phyloP scores from a whole-genome alignment of 2,888 invertebrate species.

The Drosophila anceps region DNA sequence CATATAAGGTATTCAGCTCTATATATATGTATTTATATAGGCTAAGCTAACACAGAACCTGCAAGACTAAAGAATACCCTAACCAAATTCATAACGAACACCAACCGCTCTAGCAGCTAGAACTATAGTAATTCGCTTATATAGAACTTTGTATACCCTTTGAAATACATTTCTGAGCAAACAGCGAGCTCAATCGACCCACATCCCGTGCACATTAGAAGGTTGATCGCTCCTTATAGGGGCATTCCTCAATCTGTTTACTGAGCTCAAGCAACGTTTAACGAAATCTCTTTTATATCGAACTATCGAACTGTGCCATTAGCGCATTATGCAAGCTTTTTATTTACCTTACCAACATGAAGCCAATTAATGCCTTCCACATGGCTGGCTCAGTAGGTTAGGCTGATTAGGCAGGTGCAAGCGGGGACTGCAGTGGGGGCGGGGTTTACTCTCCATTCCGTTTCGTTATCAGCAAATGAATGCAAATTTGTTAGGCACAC shows the following conservation, averaged over 20 bases:
- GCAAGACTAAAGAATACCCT: background rate
- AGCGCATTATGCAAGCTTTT: slow-evolving; percentile 6
- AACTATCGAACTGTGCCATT: background rate
- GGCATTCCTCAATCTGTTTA: background rate
- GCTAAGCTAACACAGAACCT: background rate
- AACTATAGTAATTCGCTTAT: background rate
- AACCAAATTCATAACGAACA: no score
- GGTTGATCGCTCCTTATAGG: background rate
- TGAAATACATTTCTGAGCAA: no score
- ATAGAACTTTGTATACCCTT: background rate
- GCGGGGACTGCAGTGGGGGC: background rate
- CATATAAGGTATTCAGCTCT: background rate
- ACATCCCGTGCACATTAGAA: background rate
- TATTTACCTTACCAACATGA: background rate
- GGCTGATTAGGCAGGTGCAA: slow-evolving; percentile 19
- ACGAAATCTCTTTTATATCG: background rate
- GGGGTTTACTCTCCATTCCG: slow-evolving; percentile 20
- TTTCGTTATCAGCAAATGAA: slow-evolving; percentile 59
- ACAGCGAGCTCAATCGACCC: background rate
- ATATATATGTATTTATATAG: background rate
- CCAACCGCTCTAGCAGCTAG: no score
- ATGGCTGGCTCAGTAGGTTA: slow-evolving; percentile 31
- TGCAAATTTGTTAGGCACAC: slow-evolving; percentile 51
- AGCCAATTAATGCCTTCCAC: slow-evolving; percentile 21
- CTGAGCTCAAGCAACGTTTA: background rate